A percentile compares a stretch with the other conserved stretches of the same genome.
Evolutionary conservation across 2,113 vertebrate genomes (phyloP).

Genomic region (Malurus cyaneus): DNA sequence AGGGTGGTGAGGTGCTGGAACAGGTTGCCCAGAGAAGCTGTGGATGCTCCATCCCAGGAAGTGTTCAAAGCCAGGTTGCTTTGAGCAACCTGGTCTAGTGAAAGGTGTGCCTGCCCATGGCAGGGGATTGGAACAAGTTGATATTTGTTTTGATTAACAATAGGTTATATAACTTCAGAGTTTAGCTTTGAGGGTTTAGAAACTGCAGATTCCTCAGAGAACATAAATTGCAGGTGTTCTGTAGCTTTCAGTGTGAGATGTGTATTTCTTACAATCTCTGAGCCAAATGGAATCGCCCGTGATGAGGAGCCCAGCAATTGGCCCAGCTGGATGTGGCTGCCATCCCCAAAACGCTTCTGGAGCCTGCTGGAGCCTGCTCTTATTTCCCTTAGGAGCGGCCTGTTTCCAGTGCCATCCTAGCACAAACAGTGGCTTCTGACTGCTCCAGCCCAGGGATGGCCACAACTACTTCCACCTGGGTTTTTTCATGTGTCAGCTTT

Average conservation of each 20-base stretch:
- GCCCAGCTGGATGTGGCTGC: background rate
- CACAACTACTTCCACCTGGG: constrained; percentile 33
- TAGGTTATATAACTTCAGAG: background rate
- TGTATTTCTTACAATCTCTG: background rate
- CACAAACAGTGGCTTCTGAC: background rate
- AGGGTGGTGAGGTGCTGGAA: background rate
- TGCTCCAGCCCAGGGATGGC: background rate
- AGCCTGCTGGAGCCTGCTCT: background rate
- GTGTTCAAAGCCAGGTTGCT: background rate
- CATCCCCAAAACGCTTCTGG: background rate
- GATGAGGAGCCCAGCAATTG: background rate
- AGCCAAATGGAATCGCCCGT: background rate
- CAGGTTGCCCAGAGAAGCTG: background rate
- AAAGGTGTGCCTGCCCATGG: background rate
- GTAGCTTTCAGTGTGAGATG: background rate
- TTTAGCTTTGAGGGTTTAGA: background rate
- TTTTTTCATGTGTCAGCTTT: constrained; percentile 12
- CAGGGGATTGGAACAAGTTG: background rate
- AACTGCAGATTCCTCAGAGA: background rate
- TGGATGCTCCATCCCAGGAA: background rate
- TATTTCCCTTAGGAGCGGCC: background rate
- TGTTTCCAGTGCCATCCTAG: background rate
- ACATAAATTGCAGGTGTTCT: background rate
- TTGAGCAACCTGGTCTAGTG: background rate
- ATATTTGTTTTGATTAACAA: background rate